Evolutionary conservation across 2,113 vertebrate genomes (phyloP).

Genomic region (Calidris pugnax): DNA sequence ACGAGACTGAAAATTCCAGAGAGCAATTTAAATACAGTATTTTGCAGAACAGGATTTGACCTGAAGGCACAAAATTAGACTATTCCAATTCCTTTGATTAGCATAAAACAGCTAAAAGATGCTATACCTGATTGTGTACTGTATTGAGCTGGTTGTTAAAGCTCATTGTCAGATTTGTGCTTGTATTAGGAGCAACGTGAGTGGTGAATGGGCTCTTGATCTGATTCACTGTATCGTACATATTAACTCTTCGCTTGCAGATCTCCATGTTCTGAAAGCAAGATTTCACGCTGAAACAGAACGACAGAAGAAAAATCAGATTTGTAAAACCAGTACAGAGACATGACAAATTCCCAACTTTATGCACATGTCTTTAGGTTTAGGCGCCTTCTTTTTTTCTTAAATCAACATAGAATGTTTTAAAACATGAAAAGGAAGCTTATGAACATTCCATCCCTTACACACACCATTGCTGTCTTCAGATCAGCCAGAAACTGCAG

Average conservation of each 20-base stretch:
- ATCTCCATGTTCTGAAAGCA: slow-evolving; percentile 99
- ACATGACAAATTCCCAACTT: background rate
- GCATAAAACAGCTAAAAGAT: background rate
- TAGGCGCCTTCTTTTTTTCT: background rate
- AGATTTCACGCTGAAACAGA: slow-evolving; percentile 88
- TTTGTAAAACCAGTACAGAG: background rate
- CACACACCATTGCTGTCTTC: background rate
- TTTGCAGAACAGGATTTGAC: background rate
- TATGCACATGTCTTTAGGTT: background rate
- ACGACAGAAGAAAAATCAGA: background rate
- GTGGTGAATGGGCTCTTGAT: slow-evolving; percentile 91
- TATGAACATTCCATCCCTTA: background rate
- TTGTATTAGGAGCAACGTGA: slow-evolving; percentile 87
- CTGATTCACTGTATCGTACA: slow-evolving; percentile 90
- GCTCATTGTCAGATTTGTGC: slow-evolving; percentile 95
- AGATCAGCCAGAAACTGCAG: background rate
- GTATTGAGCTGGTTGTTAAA: slow-evolving; percentile 96
- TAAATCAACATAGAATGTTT: background rate
- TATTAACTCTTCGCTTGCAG: slow-evolving; percentile 92
- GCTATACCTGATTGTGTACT: slow-evolving; percentile 90
- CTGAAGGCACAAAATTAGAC: background rate
- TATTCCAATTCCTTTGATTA: background rate
- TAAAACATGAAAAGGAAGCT: slow-evolving; percentile 9
- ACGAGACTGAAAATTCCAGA: background rate
- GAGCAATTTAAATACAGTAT: background rate